Evolutionary conservation across 2,113 vertebrate species (phyloP), one percentile per base, ranked within the genome.

Genomic region (Pangasianodon gigas): DNA sequence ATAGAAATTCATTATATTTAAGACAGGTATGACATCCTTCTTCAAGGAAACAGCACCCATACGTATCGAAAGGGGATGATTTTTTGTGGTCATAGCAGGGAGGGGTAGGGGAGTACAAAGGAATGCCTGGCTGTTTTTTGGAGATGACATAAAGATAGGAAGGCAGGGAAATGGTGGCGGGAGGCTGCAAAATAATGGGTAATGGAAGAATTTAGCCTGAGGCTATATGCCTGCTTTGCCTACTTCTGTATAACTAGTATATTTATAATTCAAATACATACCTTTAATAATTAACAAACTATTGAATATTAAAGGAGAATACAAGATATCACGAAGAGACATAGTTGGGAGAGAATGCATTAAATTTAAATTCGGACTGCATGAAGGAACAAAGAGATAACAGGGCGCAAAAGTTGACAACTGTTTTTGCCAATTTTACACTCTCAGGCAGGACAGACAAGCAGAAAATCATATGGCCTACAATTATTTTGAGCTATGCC

Each of bases 241-340:
- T 99, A 99, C 98, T 99, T 97, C 98, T 98, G 98, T 98, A 98
- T 99, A 99, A 99, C 98, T 99, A 99, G 98, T 99, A 99, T 98
- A 99, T 99, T 99, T 99, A 99, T 99, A 99, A 99, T 99, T 99
- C 98, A 99, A 99, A 99, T 99, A 98, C 98, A 98, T 98, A 98
- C 97, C 97, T 99, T 99, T 98, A 99, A 99, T 99, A 98, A 99
- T 99, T 99, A 99, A 99, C 98, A 97, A 84, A 96, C 97, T 94
- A 96, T 96, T 96, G 97, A 97, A 98, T 98, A 99, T 98, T 98
- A 98, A 98, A 99, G 97, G 96, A 96, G 97, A 97, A 98, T 97
- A 96, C 97, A 95, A 96, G 96, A 96, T 97, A 96, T 97, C 97
- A 97, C 96, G 96, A 96, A 96, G 96, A 96, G 95, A 97, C 95